Percentiles rank a stretch among this genome's conserved stretches.
Conservation (phyloP, 1,140 invertebrate genomes). For the Drosophila ironensis region DNA sequence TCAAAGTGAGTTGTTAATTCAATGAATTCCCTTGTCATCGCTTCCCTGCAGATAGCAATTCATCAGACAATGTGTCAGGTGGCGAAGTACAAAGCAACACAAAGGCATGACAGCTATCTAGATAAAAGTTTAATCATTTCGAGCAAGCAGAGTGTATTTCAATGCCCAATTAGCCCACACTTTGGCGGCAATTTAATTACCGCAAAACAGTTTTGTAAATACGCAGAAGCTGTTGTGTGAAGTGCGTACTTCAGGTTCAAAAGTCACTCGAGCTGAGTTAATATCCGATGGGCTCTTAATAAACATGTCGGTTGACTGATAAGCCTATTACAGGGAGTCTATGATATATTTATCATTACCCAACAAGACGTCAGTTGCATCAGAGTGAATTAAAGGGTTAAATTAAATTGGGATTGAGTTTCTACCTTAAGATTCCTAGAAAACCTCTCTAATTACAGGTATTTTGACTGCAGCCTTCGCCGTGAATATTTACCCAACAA, state of each 20-base stretch:
- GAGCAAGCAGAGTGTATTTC: neutral
- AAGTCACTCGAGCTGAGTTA: constrained; percentile 1
- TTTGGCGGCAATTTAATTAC: neutral
- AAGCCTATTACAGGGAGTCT: neutral
- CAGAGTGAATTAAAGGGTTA: too few relatives aligned
- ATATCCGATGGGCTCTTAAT: neutral
- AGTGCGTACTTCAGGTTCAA: neutral
- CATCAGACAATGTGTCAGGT: constrained; percentile 21
- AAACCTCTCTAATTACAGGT: too few relatives aligned
- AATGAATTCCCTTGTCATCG: neutral
- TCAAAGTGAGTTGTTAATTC: neutral
- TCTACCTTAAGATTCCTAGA: too few relatives aligned
- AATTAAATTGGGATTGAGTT: too few relatives aligned
- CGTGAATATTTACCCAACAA: too few relatives aligned
- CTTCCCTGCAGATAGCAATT: constrained; percentile 16
- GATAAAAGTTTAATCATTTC: constrained; percentile 31
- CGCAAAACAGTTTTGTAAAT: constrained; percentile 9
- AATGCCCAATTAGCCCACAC: constrained; percentile 13
- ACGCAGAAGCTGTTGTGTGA: neutral
- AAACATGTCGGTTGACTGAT: neutral
- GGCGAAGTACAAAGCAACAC: neutral
- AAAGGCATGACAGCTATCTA: constrained; percentile 21
- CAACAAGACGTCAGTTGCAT: too few relatives aligned
- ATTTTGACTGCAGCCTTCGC: too few relatives aligned
- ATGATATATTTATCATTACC: neutral